A percentile compares a stretch with the other conserved stretches of the same genome.
Conservation (phyloP, 2,888 invertebrate genomes). For the Agonopterix subpropinquella region DNA sequence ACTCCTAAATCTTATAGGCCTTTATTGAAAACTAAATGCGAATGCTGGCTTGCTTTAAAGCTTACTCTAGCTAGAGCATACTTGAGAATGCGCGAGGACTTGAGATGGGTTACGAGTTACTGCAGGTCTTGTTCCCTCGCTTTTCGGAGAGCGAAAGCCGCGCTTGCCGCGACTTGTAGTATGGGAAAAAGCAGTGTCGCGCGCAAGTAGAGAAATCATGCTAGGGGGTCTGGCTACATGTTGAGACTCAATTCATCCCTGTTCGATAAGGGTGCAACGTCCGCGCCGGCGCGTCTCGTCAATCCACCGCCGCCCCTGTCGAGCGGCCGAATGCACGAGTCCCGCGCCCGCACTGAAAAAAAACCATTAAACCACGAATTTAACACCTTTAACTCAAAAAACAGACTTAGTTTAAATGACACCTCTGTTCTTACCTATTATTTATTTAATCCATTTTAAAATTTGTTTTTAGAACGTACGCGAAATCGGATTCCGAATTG, state of each 20-base stretch:
- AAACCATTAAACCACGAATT: conserved; percentile 10
- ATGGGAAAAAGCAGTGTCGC: no score
- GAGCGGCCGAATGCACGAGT: conserved; percentile 41
- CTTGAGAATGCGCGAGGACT: no score
- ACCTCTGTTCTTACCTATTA: conserved; percentile 4
- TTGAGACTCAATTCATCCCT: conserved; percentile 29
- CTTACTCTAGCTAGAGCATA: no score
- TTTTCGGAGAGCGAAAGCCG: no score
- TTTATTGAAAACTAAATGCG: no score
- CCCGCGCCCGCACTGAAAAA: conserved; percentile 20
- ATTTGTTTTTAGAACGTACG: conserved; percentile 13
- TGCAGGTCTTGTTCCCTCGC: no score
- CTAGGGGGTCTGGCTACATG: no score
- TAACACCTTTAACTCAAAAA: conserved; percentile 3
- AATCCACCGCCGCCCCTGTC: conserved; percentile 40
- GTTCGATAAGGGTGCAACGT: conserved; percentile 44
- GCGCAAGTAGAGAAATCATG: no score
- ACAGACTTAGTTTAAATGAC: neutral
- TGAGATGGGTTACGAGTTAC: no score
- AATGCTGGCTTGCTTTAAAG: no score
- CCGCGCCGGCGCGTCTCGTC: conserved; percentile 52
- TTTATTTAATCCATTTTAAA: neutral
- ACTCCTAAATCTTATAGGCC: no score
- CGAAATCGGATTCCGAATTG: conserved; percentile 1
- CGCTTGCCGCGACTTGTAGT: no score